Percentiles rank a stretch among this genome's conserved stretches.
Evolutionary conservation across 2,888 invertebrate genomes (phyloP).

Genomic region (Catocala sponsa): DNA sequence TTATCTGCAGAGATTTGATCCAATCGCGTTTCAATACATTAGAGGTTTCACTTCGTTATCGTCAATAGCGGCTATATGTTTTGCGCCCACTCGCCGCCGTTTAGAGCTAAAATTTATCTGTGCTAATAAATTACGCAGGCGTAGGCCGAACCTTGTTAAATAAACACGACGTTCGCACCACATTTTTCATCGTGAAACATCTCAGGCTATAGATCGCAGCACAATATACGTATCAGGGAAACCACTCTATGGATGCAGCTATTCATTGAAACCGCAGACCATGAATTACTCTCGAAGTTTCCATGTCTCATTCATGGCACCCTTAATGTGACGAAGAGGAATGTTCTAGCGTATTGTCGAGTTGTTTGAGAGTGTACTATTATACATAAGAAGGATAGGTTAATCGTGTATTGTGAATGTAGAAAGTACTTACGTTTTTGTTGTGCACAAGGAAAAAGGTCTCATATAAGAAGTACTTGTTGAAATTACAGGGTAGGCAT

Average conservation of each 20-base stretch:
- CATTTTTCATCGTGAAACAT: slow-evolving; percentile 74
- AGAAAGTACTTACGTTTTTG: background rate
- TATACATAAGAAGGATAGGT: slow-evolving; percentile 5
- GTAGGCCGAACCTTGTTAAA: slow-evolving; percentile 71
- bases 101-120: slow-evolving; percentile 79
- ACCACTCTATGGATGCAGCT: slow-evolving; percentile 53
- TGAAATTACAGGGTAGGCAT: background rate
- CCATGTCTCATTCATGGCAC: slow-evolving; percentile 50
- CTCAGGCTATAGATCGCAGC: slow-evolving; percentile 54
- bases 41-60: slow-evolving; percentile 60
- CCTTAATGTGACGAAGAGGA: slow-evolving; percentile 47
- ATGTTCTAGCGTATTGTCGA: slow-evolving; percentile 52
- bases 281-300: slow-evolving; percentile 58
- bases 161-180: slow-evolving; percentile 79
- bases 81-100: slow-evolving; percentile 56
- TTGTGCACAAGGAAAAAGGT: too few species aligned
- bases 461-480: too few species aligned
- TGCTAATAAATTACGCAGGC: slow-evolving; percentile 76
- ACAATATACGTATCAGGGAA: slow-evolving; percentile 39
- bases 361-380: slow-evolving; percentile 37
- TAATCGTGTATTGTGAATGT: background rate
- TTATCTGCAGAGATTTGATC: slow-evolving; percentile 37
- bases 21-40: slow-evolving; percentile 40
- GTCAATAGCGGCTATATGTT: slow-evolving; percentile 69
- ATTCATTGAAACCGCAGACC: slow-evolving; percentile 62